phyloP scores from a whole-genome alignment of 2,888 invertebrate genomes.

The Heteropelma amictum region DNA sequence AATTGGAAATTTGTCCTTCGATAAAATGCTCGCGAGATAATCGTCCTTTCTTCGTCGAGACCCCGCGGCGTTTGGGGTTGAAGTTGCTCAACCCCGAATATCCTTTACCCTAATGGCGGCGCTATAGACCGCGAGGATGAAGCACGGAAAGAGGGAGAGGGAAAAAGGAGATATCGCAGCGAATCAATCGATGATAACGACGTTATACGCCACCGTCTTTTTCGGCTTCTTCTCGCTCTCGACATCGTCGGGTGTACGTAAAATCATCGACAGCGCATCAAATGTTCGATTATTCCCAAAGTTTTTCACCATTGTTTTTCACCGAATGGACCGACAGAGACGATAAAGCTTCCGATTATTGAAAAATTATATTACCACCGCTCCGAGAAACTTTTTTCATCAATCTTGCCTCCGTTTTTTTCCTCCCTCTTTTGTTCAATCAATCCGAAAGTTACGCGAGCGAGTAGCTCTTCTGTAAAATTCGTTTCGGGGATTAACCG shows the following conservation, averaged over 20 bases:
- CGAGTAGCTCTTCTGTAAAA: background rate
- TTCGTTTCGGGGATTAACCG: background rate
- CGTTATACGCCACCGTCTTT: background rate
- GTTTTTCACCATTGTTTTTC: conserved; percentile 30
- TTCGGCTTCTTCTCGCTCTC: background rate
- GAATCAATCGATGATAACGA: background rate
- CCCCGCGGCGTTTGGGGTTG: too few relatives aligned
- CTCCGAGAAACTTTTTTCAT: conserved; percentile 32
- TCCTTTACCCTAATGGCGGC: too few relatives aligned
- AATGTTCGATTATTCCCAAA: conserved; percentile 28
- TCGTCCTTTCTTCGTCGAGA: background rate
- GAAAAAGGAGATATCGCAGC: too few relatives aligned
- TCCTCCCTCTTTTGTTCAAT: conserved; percentile 1
- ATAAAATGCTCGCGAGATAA: background rate
- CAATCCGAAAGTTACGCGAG: background rate
- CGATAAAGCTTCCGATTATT: too few relatives aligned
- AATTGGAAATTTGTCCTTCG: background rate
- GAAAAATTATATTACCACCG: conserved; percentile 15
- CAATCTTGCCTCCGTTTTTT: too few relatives aligned
- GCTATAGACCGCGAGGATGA: too few relatives aligned
- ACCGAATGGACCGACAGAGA: conserved; percentile 2
- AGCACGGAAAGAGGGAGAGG: too few relatives aligned
- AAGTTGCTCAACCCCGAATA: too few relatives aligned
- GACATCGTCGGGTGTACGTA: background rate
- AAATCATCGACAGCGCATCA: background rate